Conservation (phyloP, 2,888 invertebrate genomes). For the Dasysyrphus albostriatus region DNA sequence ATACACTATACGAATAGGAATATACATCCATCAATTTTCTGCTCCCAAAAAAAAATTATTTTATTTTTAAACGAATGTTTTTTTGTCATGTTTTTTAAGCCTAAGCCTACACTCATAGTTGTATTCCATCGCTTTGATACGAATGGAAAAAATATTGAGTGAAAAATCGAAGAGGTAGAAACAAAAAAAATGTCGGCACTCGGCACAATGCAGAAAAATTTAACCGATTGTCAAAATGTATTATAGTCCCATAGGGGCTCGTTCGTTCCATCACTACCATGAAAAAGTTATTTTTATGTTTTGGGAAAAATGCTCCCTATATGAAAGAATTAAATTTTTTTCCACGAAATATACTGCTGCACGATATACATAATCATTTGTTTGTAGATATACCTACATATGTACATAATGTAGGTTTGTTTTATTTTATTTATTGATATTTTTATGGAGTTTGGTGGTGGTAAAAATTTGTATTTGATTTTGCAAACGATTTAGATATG, state of each 20-base stretch:
- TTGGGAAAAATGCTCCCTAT: background rate
- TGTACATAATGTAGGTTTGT: no score
- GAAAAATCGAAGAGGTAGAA: conserved; percentile 9
- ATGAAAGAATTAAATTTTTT: background rate
- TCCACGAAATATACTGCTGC: background rate
- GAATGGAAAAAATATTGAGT: background rate
- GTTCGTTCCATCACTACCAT: background rate
- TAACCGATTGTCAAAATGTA: background rate
- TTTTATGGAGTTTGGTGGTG: background rate
- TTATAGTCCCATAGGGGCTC: background rate
- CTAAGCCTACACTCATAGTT: background rate
- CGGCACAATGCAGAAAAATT: background rate
- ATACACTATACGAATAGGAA: background rate
- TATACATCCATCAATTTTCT: conserved; percentile 6
- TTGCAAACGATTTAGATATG: background rate
- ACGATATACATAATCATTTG: no score
- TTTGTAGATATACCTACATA: no score
- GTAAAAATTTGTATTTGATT: background rate
- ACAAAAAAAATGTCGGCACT: background rate
- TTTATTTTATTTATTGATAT: background rate
- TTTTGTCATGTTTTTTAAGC: background rate
- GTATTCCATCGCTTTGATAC: background rate
- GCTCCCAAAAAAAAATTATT: background rate
- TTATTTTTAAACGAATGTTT: conserved; percentile 17
- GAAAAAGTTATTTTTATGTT: background rate